Evolutionary conservation across 2,113 vertebrate species (phyloP), one percentile per base, ranked within the genome.

Genomic region (Vanacampus margaritifer): DNA sequence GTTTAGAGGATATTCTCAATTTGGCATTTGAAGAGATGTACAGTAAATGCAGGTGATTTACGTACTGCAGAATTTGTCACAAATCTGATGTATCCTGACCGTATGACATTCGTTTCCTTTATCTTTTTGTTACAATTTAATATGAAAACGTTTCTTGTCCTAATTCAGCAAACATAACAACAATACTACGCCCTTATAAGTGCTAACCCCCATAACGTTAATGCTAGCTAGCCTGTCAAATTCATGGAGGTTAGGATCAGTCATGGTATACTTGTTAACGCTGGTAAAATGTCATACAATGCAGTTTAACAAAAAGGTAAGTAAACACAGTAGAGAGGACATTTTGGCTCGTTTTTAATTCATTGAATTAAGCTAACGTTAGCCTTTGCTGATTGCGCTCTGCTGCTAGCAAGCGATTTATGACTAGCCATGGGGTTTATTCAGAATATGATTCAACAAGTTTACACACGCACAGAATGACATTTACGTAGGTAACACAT

Each of bases 381-480:
- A 84, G 78, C 78, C 48, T 28, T 13, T 6, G 57, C 1, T 50
- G 60, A 36, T 26, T 36, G 54, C 16, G 65, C 41, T 50, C 21
- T 64, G 24, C 41, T 57, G 62, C 76, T 83, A 82, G 8, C 68
- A 36, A 54, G 67, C 76, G 80, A 79, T 68, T 32, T 26, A 36
- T 17, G 37, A 43, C 37, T 43, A 11, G 28, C 10, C 19, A 6
- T 59, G 28, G 0, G 21, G 16, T 5, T 51, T 32, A 7, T 24
- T 24, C 0, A 14, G 32, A 1, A 19, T 21, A 13, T 56, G 43
- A 3, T 41, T 3, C 36, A 50, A 9, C 0, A 58, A 39, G 10
- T 1, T 8, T 17, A 16, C 23, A 24, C 51, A 8, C 10, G 4
- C 11, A 54, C 51, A 57, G 14, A 7, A 14, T 57, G 26, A 28